Base-by-base conservation (phyloP, 2,113 vertebrate genomes). In the Dascyllus trimaculatus region DNA sequence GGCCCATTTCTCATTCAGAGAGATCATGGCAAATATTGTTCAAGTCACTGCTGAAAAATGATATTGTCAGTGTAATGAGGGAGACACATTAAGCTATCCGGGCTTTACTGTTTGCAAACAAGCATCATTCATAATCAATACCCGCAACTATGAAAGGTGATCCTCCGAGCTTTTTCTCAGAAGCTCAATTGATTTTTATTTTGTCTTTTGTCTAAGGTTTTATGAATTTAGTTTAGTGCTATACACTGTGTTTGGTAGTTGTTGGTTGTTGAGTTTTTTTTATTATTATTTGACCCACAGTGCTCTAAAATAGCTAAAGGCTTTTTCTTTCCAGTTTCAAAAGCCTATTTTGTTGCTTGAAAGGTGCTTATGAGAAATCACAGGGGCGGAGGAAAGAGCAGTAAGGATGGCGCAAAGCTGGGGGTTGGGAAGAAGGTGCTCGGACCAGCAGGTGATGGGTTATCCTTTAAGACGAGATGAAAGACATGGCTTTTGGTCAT, bases 41-140 rank as follows among this genome's bases (percentile, higher is more conserved):
- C 53, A 71, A 70, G 43, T 24, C 3, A 14, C 67, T 49, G 38
- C 57, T 82, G 84, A 88, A 79, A 84, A 84, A 87, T 69, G 32
- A 86, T 79, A 58, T 46, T 76, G 89, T 71, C 57, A n/a, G 68
- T 32, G 72, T 84, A 73, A 89, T 74, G 80, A 88, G 62, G 51
- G 60, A 49, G 60, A 22, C 6, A 11, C 60, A 72, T 74, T 77
- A 77, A 84, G 74, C 80, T 77, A 26, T 71, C 48, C 64, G 22
- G 53, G 21, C 46, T 87, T 77, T 65, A 80, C 75, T 92, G 88
- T 92, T 92, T 88, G 87, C 88, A 91, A 90, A 92, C 86, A 88
- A 64, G 83, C 86, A 77, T 85, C 82, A 82, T 64, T 90, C 71
- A 81, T 82, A 79, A 91, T 92, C 85, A 89, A 88, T 90, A 88